A percentile compares a stretch with the other conserved stretches of the same genome.
Conservation (phyloP, 1,140 invertebrate genomes). For the Linepithema humile region DNA sequence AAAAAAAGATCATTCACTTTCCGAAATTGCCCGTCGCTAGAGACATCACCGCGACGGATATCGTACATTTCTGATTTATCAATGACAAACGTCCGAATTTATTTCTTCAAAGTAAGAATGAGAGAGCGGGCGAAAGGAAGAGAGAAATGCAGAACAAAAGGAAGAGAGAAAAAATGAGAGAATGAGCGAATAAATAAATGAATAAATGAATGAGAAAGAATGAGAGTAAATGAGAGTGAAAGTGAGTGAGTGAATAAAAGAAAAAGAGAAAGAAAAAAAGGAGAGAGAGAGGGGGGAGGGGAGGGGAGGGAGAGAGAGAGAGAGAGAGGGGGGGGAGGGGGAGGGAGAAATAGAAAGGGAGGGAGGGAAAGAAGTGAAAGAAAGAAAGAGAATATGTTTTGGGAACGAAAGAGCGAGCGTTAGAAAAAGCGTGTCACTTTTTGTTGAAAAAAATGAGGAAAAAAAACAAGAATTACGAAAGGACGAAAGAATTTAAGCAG, state of each 20-base stretch:
- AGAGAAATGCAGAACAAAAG: slow-evolving; percentile 30
- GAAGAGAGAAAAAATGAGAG: background rate
- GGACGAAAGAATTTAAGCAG: slow-evolving; percentile 73
- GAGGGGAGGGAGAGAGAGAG: too few species aligned
- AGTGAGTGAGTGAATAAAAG: slow-evolving; percentile 28
- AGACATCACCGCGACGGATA: background rate
- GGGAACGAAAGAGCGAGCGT: slow-evolving; percentile 9
- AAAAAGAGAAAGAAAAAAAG: slow-evolving; percentile 35
- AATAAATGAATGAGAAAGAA: slow-evolving; percentile 32
- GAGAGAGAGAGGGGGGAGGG: too few species aligned
- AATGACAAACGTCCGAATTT: slow-evolving; percentile 55
- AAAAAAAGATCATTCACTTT: background rate
- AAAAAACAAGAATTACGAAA: slow-evolving; percentile 48
- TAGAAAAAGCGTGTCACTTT: slow-evolving; percentile 32
- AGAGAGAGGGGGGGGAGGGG: background rate
- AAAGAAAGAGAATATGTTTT: background rate
- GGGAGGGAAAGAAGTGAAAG: slow-evolving; percentile 13
- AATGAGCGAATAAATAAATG: slow-evolving; percentile 26
- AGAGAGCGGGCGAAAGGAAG: slow-evolving; percentile 24
- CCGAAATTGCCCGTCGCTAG: background rate
- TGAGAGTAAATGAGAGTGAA: background rate
- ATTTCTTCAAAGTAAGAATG: slow-evolving; percentile 38
- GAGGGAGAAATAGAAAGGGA: slow-evolving; percentile 41
- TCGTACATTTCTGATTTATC: slow-evolving; percentile 42
- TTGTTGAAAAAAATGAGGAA: slow-evolving; percentile 36